These are phyloP conservation scores for Centruroides vittatus DNA, from an alignment of 1,140 invertebrate species.

Conservation along the genomic window DNA sequence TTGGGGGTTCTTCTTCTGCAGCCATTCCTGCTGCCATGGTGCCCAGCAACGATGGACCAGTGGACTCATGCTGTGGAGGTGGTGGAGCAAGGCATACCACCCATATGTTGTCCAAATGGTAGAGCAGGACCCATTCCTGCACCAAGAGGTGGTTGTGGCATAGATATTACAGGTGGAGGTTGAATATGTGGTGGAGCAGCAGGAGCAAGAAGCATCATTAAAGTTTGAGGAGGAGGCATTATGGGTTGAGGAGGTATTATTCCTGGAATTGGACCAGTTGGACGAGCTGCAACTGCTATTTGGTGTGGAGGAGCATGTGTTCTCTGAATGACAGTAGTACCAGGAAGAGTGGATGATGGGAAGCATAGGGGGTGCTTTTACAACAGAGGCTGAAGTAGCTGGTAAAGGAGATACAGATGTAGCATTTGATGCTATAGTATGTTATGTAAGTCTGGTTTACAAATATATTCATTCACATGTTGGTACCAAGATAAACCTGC, in stretches of 20 bases:
- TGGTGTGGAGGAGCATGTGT: not conserved
- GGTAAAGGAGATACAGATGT: constrained; percentile 9
- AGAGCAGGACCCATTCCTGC: constrained; percentile 19
- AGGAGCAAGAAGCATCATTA: constrained; percentile 18
- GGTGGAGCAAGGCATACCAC: too few relatives aligned
- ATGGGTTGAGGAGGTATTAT: constrained; percentile 14
- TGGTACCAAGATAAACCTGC: too few relatives aligned
- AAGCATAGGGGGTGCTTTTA: constrained; percentile 17
- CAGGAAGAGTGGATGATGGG: constrained; percentile 17
- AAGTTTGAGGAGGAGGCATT: constrained; percentile 10
- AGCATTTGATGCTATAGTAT: not conserved
- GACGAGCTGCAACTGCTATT: constrained; percentile 28
- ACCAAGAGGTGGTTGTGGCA: constrained; percentile 22
- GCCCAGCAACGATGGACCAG: constrained; percentile 10
- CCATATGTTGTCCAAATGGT: constrained; percentile 22
- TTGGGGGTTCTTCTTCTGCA: constrained; percentile 43
- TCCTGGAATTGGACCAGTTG: constrained; percentile 29
- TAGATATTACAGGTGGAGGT: not conserved
- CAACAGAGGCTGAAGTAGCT: constrained; percentile 19
- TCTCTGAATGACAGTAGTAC: not conserved
- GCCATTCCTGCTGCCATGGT: constrained; percentile 13
- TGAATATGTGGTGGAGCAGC: constrained; percentile 34
- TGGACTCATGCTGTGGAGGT: too few relatives aligned
- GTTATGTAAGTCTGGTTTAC: too few relatives aligned
- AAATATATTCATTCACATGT: too few relatives aligned